A percentile compares a stretch with the other conserved stretches of the same genome.
phyloP scores from a whole-genome alignment of 1,140 invertebrate species.

The Drosophila melanica region DNA sequence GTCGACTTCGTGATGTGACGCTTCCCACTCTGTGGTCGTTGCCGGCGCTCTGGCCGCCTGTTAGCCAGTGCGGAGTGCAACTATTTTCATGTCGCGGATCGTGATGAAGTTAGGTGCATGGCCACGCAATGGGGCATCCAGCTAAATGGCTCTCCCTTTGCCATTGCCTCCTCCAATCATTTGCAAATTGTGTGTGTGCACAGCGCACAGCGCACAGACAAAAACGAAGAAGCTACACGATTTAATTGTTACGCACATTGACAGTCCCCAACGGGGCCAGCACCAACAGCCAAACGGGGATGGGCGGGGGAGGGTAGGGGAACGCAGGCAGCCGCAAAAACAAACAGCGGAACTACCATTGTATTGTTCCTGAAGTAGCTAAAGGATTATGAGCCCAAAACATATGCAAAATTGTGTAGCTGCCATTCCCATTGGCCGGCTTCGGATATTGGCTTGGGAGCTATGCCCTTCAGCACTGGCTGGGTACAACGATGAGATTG shows the following conservation, averaged over 20 bases:
- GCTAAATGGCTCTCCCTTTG: constrained; percentile 34
- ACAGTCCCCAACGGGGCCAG: constrained; percentile 37
- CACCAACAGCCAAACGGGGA: too few relatives aligned
- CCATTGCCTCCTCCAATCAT: constrained; percentile 41
- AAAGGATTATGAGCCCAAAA: constrained; percentile 39
- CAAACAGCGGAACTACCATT: constrained; percentile 27
- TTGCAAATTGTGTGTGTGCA: constrained; percentile 60
- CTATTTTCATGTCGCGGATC: constrained; percentile 81
- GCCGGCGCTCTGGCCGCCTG: constrained; percentile 23
- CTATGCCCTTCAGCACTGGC: constrained; percentile 18
- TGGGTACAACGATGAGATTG: constrained; percentile 15
- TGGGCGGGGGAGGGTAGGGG: neutral
- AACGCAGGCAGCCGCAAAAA: neutral
- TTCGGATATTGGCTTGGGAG: neutral
- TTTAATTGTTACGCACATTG: constrained; percentile 83
- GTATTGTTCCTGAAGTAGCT: constrained; percentile 22
- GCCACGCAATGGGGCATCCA: constrained; percentile 70
- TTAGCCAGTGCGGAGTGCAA: constrained; percentile 56
- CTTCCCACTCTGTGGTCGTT: constrained; percentile 62
- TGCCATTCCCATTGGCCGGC: neutral
- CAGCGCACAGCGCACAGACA: neutral
- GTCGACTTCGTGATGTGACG: constrained; percentile 80
- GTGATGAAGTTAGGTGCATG: constrained; percentile 79
- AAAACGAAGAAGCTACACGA: constrained; percentile 73
- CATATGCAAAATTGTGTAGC: constrained; percentile 43